Base-by-base conservation (phyloP, 2,797 vertebrate species). In the Bradypodion ventrale region DNA sequence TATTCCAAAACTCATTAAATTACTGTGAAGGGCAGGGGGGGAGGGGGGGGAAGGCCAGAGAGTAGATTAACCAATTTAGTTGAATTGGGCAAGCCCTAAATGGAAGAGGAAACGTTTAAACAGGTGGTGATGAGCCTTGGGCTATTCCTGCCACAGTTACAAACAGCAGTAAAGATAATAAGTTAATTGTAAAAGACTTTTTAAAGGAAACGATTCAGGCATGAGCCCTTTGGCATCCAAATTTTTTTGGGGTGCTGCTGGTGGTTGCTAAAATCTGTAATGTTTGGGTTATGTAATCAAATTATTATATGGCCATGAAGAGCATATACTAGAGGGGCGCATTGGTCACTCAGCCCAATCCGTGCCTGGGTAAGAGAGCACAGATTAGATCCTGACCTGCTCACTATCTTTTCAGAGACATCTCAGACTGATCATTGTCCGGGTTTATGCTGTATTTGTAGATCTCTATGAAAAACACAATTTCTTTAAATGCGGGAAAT, bases 251-350 rank as follows among this genome's bases (percentile, higher is more conserved):
- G 66, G 32, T 69, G 60, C 29, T 49, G n/a, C 3, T 4, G n/a
- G 21, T 56, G 9, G 37, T 15, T 77, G 27, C 35, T 37, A 70
- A 15, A 80, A n/a, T 66, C 29, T 1, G 12, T 5, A 13, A 69
- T 65, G 44, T 79, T 88, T 86, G 87, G 42, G 32, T 2, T 80
- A 5, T 59, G 84, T 91, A 90, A 92, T 82, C 86, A 89, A 75
- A 27, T 37, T 32, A 78, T 77, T 46, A 25, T 59, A 46, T n/a
- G 13, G 63, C 27, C 16, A 56, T 49, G 13, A 49, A 49, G 46
- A 49, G 49, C 46, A 49, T 12, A 49, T 56, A 56, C 52, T 56
- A 21, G 52, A 19, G 52, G 21, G 16, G 52, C 52, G 56, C 52
- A 56, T 56, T 21, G 52, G 16, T 56, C 52, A 15, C 52, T 56